A percentile compares a stretch with the other conserved stretches of the same genome.
Conservation (phyloP, 2,888 invertebrate species). For the Trissoscelio sp. region DNA sequence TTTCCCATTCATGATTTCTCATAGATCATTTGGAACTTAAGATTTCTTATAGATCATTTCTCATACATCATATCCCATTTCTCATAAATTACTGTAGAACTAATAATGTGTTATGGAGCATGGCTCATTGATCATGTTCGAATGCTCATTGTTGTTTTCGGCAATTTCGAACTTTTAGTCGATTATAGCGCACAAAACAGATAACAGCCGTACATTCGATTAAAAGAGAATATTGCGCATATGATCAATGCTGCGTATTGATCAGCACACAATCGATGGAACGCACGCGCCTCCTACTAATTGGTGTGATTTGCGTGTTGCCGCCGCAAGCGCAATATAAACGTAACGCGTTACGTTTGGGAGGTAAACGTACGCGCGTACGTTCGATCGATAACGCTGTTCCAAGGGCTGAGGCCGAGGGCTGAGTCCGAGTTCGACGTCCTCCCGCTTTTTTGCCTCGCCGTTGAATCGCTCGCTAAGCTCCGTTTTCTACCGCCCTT, state of each 20-base stretch:
- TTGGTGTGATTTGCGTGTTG: slow-evolving; percentile 67
- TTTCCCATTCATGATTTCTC: no score
- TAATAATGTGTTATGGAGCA: no score
- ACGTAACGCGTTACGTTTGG: slow-evolving; percentile 61
- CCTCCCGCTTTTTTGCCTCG: slow-evolving; percentile 59
- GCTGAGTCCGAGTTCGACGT: slow-evolving; percentile 60
- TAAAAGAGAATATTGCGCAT: slow-evolving; percentile 30
- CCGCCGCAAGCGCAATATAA: slow-evolving; percentile 64
- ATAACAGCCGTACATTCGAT: slow-evolving; percentile 23
- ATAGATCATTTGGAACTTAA: no score
- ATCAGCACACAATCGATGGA: slow-evolving; percentile 53
- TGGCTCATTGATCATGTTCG: no score
- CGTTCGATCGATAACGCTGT: slow-evolving; percentile 62
- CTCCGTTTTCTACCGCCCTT: slow-evolving; percentile 47
- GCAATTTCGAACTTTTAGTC: no score
- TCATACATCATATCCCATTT: no score
- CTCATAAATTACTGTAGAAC: no score
- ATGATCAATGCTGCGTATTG: slow-evolving; percentile 47
- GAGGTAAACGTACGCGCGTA: slow-evolving; percentile 65
- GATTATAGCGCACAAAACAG: slow-evolving; percentile 33
- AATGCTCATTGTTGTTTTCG: no score
- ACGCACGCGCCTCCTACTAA: slow-evolving; percentile 56
- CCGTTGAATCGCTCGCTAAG: slow-evolving; percentile 51
- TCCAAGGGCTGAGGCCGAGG: slow-evolving; percentile 61
- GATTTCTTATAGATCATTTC: no score